These are phyloP conservation scores for Xanthia togata DNA, from an alignment of 2,888 invertebrate species.

Conservation along the genomic window DNA sequence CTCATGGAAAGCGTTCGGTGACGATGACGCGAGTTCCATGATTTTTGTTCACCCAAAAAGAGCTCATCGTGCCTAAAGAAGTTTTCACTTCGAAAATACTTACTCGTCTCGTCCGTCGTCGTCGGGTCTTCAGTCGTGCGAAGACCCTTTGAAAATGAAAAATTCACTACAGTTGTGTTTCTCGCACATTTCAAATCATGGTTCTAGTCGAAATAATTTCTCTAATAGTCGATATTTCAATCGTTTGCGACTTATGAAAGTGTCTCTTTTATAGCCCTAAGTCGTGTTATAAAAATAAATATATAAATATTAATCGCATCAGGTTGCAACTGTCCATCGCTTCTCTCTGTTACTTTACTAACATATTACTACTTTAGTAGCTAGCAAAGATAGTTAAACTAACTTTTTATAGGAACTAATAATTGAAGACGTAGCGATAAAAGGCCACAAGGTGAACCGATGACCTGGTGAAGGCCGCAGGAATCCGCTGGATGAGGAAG, in stretches of 20 bases:
- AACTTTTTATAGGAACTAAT: neutral
- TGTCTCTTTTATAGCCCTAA: neutral
- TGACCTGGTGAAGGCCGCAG: neutral
- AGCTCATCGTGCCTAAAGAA: too few relatives aligned
- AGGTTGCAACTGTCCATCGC: slow-evolving; percentile 17
- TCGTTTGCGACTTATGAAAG: neutral
- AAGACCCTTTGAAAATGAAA: too few relatives aligned
- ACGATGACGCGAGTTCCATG: too few relatives aligned
- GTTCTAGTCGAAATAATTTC: neutral
- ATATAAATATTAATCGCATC: slow-evolving; percentile 14
- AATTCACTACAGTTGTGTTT: too few relatives aligned
- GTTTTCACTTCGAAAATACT: too few relatives aligned
- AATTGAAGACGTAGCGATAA: neutral
- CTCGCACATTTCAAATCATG: too few relatives aligned
- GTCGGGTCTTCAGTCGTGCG: too few relatives aligned
- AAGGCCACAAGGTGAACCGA: neutral
- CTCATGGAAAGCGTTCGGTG: too few relatives aligned
- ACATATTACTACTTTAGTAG: slow-evolving; percentile 8
- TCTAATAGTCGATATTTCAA: neutral
- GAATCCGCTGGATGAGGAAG: neutral
- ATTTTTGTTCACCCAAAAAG: too few relatives aligned
- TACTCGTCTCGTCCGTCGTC: too few relatives aligned
- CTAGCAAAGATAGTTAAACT: neutral
- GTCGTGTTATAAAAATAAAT: slow-evolving; percentile 14
- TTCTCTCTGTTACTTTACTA: slow-evolving; percentile 2